Conservation (phyloP, 2,888 invertebrate species). For the Leucania comma region DNA sequence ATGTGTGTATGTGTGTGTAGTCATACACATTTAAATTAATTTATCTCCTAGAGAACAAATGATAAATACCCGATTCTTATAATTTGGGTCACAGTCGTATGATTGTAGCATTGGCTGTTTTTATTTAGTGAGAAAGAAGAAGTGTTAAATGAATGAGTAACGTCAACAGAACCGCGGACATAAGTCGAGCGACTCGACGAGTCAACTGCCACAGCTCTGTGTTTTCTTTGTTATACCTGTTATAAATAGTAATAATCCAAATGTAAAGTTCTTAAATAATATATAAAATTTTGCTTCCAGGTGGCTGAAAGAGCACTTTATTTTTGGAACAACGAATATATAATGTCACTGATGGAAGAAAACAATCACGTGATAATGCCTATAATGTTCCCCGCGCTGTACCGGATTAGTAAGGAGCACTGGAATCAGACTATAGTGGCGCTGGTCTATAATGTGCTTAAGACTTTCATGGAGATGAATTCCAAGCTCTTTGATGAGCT, state of each 20-base stretch:
- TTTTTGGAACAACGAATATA: conserved; percentile 99
- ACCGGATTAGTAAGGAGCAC: conserved; percentile 99
- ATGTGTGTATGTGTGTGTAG: too few relatives aligned
- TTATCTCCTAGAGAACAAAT: neutral
- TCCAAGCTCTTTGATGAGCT: conserved; percentile 99
- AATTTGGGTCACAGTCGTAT: neutral
- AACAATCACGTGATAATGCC: conserved; percentile 99
- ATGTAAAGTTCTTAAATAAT: neutral
- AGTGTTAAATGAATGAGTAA: neutral
- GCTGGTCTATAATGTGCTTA: conserved; percentile 99
- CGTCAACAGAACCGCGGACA: neutral
- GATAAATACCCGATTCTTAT: neutral
- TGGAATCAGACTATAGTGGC: conserved; percentile 99
- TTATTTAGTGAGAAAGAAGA: neutral
- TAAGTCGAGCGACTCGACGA: neutral
- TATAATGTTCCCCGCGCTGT: conserved; percentile 99
- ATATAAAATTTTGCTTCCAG: conserved; percentile 85
- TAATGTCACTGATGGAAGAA: conserved; percentile 99
- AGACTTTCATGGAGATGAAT: conserved; percentile 99
- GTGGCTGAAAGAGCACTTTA: conserved; percentile 99
- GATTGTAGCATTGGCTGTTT: neutral
- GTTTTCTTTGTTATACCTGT: neutral
- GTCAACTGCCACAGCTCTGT: neutral
- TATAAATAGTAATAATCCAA: neutral
- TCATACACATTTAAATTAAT: neutral